Percentiles rank a stretch among this genome's conserved stretches.
phyloP scores from a whole-genome alignment of 2,888 invertebrate species.

The Morpho deidamia region DNA sequence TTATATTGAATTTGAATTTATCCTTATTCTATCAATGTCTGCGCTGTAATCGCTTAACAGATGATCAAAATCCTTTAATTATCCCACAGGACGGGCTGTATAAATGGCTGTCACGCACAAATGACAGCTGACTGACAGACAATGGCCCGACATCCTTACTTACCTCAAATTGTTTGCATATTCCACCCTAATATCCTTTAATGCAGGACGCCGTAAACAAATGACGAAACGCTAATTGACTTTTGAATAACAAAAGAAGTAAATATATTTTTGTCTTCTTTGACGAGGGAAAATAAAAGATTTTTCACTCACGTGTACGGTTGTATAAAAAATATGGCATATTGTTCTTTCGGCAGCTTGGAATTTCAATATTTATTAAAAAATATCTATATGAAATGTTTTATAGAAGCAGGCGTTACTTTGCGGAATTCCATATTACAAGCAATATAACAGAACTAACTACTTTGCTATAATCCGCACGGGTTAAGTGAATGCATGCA shows the following conservation, averaged over 20 bases:
- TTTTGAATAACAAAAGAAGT: conserved; percentile 19
- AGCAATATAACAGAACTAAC: no score
- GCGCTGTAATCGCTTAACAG: not conserved
- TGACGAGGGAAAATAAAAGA: conserved; percentile 12
- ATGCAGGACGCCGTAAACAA: conserved; percentile 17
- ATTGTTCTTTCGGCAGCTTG: not conserved
- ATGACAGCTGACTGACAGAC: conserved; percentile 14
- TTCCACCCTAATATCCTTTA: conserved; percentile 5
- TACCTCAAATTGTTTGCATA: conserved; percentile 11
- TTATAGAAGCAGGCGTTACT: no score
- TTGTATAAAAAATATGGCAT: conserved; percentile 7
- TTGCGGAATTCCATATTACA: no score
- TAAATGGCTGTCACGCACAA: conserved; percentile 10
- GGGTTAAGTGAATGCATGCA: no score
- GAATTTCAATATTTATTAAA: not conserved
- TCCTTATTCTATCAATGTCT: not conserved
- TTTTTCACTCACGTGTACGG: conserved; percentile 10
- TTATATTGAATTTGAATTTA: not conserved
- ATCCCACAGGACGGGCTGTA: not conserved
- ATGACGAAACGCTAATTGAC: conserved; percentile 19
- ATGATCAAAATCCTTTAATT: conserved; percentile 6
- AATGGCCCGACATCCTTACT: conserved; percentile 4
- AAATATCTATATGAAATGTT: no score
- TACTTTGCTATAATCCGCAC: no score
- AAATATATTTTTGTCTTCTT: conserved; percentile 14